Base-by-base conservation (phyloP, 2,797 vertebrate genomes). In the Triplophysa yarkandensis region DNA sequence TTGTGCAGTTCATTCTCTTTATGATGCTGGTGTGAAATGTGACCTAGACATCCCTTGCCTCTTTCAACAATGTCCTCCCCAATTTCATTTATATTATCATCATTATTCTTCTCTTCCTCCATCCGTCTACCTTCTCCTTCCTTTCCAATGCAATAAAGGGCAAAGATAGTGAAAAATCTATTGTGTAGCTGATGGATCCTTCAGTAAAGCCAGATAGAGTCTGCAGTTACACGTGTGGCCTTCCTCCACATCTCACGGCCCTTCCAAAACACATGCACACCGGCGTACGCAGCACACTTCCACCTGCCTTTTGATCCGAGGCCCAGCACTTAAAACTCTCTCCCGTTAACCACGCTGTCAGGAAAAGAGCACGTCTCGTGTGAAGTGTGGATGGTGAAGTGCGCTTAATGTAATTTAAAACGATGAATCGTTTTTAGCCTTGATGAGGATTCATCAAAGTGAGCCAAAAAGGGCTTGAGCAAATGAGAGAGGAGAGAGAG, bases 401-500 rank as follows among this genome's bases (percentile, higher is more conserved):
- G 41, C 36, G 64, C 41, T 75, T 68, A 60, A 74, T 67, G 28
- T 48, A 75, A 75, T 75, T 68, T 61, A 67, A 23, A 68, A 50
- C 27, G 63, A 60, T 19, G 6, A 75, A 68, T 39, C 21, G 1
- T 68, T 60, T 67, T 68, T 19, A 76, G 55, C 34, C n/a, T 64
- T 60, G 34, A 64, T 67, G 76, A 69, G 61, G 68, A 34, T 68
- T 44, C 52, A 70, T 57, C 64, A 21, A 25, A 32, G 60, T 55
- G 61, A 69, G 76, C 80, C 80, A 71, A 52, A 58, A 77, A 72
- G 76, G 19, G 44, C 27, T 60, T 16, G 30, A 66, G 41, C 39
- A 58, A 75, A 79, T 81, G 74, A 67, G 62, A 54, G 44, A 44
- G 11, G n/a, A n/a, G n/a, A n/a, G n/a, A n/a, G n/a, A n/a, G n/a